Percentiles rank a stretch among this genome's conserved stretches.
These are phyloP conservation scores for Serripes groenlandicus DNA, from an alignment of 2,888 invertebrate species.

Conservation along the genomic window DNA sequence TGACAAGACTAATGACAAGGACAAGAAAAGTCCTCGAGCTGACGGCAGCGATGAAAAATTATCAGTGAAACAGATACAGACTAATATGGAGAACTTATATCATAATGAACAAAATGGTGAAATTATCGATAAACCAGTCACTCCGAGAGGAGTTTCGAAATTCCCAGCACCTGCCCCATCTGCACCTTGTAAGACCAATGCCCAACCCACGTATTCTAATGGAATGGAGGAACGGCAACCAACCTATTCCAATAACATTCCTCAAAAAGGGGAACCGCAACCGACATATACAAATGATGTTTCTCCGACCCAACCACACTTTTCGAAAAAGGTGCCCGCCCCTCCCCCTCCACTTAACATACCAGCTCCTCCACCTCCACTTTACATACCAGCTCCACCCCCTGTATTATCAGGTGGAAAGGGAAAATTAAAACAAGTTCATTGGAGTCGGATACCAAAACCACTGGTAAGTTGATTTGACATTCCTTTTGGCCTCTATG, in stretches of 20 bases:
- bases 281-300: constrained; percentile 12
- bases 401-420: neutral
- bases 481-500: neutral
- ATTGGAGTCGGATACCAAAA: constrained; percentile 73
- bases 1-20: constrained; percentile 24
- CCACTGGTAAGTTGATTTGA: constrained; percentile 63
- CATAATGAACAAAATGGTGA: constrained; percentile 35
- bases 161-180: constrained; percentile 52
- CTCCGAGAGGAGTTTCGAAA: constrained; percentile 23
- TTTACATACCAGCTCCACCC: constrained; percentile 37
- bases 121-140: constrained; percentile 7
- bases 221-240: neutral
- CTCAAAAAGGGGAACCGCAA: neutral
- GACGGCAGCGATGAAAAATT: constrained; percentile 4
- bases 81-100: constrained; percentile 48
- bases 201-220: constrained; percentile 9
- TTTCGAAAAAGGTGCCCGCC: constrained; percentile 1
- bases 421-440: constrained; percentile 70
- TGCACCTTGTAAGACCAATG: neutral
- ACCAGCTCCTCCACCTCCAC: constrained; percentile 19
- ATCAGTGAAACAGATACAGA: constrained; percentile 52
- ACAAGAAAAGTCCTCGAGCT: constrained; percentile 23
- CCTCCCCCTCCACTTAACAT: constrained; percentile 22
- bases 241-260: neutral
- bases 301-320: neutral